Percentiles rank a stretch among this genome's conserved stretches.
Evolutionary conservation across 2,797 vertebrate genomes (phyloP).

Genomic region (Rallus crepitans): DNA sequence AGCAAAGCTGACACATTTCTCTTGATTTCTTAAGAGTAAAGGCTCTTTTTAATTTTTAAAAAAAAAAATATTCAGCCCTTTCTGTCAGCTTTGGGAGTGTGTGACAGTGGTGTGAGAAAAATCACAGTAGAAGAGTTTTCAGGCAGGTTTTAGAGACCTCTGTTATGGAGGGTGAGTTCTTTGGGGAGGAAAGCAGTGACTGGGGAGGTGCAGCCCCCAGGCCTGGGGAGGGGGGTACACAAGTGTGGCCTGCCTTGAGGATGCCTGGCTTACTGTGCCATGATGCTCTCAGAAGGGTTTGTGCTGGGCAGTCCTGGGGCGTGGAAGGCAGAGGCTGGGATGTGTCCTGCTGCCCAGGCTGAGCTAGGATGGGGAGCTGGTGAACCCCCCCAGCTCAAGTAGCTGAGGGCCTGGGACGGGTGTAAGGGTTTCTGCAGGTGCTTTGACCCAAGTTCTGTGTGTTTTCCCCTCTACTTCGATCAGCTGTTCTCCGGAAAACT

Average conservation of each 20-base stretch:
- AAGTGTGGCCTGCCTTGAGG: neutral
- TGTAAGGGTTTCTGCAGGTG: too few species aligned
- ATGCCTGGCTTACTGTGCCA: neutral
- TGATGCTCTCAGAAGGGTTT: neutral
- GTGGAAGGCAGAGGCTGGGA: neutral
- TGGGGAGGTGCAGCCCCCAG: neutral
- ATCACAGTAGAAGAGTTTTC: neutral
- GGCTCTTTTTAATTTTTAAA: neutral
- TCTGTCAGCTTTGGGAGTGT: neutral
- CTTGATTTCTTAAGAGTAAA: neutral
- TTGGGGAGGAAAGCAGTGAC: accelerated
- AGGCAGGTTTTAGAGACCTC: neutral
- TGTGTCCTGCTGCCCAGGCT: neutral
- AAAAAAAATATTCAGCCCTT: neutral
- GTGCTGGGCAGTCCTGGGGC: neutral
- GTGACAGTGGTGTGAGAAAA: neutral
- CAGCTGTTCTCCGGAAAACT: too few species aligned
- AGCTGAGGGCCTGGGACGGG: too few species aligned
- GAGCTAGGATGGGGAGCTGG: neutral
- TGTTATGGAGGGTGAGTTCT: neutral
- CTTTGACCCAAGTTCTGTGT: too few species aligned
- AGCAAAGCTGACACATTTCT: neutral
- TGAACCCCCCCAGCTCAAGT: too few species aligned
- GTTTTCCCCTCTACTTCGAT: too few species aligned
- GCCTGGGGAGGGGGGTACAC: too few species aligned